Evolutionary conservation across 2,888 invertebrate species (phyloP).

Genomic region (Timandra comae): DNA sequence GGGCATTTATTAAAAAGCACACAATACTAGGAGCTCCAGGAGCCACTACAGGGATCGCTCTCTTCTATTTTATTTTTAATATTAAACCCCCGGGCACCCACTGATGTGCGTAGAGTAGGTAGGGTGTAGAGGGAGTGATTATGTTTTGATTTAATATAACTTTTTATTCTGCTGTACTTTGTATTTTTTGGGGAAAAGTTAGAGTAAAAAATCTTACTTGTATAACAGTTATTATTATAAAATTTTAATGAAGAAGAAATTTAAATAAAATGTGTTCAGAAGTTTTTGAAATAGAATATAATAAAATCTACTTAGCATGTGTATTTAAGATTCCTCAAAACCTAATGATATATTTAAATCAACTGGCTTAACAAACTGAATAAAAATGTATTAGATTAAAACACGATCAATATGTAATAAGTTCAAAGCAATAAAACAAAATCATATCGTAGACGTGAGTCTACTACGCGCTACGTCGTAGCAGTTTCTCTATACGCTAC

Average conservation of each 20-base stretch:
- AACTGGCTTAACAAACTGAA: too few relatives aligned
- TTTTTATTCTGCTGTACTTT: too few relatives aligned
- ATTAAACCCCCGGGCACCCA: constrained; percentile 63
- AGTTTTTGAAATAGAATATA: neutral
- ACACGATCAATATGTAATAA: neutral
- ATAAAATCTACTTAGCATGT: too few relatives aligned
- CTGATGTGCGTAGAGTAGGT: constrained; percentile 37
- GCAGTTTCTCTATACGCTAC: constrained; percentile 19
- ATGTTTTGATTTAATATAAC: too few relatives aligned
- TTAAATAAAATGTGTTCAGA: neutral
- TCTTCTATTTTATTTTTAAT: constrained; percentile 72
- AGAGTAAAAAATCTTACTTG: too few relatives aligned
- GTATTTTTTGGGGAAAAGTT: too few relatives aligned
- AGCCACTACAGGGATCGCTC: constrained; percentile 55
- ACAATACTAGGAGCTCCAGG: constrained; percentile 53
- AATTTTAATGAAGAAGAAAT: constrained; percentile 1
- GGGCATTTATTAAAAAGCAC: constrained; percentile 71
- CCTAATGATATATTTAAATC: too few relatives aligned
- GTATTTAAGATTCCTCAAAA: neutral
- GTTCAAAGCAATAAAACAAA: neutral
- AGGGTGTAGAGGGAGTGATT: too few relatives aligned
- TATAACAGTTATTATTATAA: neutral
- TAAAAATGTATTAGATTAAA: too few relatives aligned
- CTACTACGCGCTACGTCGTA: constrained; percentile 2
- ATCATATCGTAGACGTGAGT: constrained; percentile 1